Base-by-base conservation (phyloP, 2,113 vertebrate species). In the Kryptolebias marmoratus region DNA sequence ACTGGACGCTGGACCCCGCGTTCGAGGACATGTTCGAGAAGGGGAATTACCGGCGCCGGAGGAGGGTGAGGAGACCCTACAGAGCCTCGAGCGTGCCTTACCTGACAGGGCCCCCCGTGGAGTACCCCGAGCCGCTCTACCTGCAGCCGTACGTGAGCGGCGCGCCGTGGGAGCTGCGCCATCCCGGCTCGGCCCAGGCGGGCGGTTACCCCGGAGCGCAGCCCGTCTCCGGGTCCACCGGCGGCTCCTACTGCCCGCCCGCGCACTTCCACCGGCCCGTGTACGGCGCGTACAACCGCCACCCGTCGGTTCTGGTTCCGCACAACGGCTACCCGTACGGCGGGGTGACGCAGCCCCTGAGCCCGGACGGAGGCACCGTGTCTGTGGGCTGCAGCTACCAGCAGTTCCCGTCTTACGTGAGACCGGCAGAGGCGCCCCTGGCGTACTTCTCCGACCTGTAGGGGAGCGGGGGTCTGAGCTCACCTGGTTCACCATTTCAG, bases 11-110 rank as follows among this genome's bases (percentile, higher is more conserved):
- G 71, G 94, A 96, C 28, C 93, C 94, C 0, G 90, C 94, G 0
- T 96, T 92, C 68, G 91, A 87, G 1, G 90, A 93, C 74, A 94
- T 93, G 94, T 95, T 95, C 64, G 94, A 95, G 52, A 83, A 68
- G 36, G 95, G 94, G 0, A 93, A 94, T 59, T 95, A 91, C 84
- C 87, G 88, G 36, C 88, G 94, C 6, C 75, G 94, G 45, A 91
- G 91, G 71, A 69, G 94, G 22, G 81, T 87, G 68, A 85, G 84
- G 74, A 89, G 88, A 74, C 66, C 89, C 4, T 83, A 67, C 69
- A 60, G 53, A 67, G 62, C 84, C 1, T 53, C 85, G 0, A 27
- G 76, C 16, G 64, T 64, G 13, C 75, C 90, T 2, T 92, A 77
- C 75, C 59, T 88, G 56, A 7, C 76, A 11, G 81, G 68, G 27